Base-by-base conservation (phyloP, 2,888 invertebrate genomes). In the Cinara cedri region DNA sequence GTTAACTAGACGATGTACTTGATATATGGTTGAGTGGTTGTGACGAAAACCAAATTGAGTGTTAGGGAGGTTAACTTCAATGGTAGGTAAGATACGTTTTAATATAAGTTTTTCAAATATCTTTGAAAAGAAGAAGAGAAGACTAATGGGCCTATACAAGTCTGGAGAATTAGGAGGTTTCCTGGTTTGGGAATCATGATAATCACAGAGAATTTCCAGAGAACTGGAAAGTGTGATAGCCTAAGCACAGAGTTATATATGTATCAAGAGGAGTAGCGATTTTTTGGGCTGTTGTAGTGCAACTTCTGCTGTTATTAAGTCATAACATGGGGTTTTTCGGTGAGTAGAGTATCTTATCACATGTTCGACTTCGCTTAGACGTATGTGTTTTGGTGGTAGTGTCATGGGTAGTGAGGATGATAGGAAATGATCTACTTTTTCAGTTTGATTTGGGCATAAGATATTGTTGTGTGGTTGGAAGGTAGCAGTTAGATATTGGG, bases 31-130 rank as follows among this genome's bases (percentile, higher is more conserved):
- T 6, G 72, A 72, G n/a, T n/a, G n/a, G n/a, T n/a, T n/a, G n/a
- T n/a, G n/a, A n/a, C n/a, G n/a, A n/a, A n/a, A n/a, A n/a, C 72
- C 72, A 44, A 72, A 72, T 72, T 72, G 60, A 16, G 46, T 72
- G 1, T 60, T 46, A n/a, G 72, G 57, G 14, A 71, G n/a, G 55
- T 6, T 55, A 3, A 19, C 55, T 72, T 60, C 46, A 1, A 60
- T 46, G 60, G 11, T 10, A 24, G 46, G n/a, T n/a, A 60, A 11
- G 10, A 21, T 55, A 14, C 44, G 21, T 71, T 71, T 71, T 71
- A 71, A 14, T 19, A 71, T 57, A 57, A 49, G 8, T 49, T 16
- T 10, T 66, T 46, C 13, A 16, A 63, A 44, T 1, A 44, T 63
- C 14, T 63, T 42, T 44, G 10, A 63, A 42, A 57, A 57, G 10